Conservation (phyloP, 2,113 vertebrate genomes). For the Camelus bactrianus region DNA sequence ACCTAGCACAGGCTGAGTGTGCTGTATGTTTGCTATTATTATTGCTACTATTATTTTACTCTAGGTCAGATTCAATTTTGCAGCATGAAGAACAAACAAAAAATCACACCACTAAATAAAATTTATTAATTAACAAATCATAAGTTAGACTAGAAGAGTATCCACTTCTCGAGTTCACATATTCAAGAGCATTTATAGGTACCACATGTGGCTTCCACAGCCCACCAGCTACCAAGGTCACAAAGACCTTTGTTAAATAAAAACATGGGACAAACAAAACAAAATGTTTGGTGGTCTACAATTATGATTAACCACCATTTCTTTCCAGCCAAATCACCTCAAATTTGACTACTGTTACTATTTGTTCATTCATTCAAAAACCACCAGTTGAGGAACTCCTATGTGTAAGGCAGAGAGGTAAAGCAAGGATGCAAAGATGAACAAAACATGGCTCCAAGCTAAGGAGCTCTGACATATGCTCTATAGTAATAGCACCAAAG, state of each 20-base stretch:
- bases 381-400: neutral
- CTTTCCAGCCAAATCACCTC: neutral
- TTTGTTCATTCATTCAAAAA: neutral
- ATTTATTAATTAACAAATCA: neutral
- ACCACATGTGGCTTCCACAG: neutral
- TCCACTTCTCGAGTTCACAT: neutral
- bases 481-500: neutral
- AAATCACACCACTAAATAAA: neutral
- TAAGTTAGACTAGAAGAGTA: conserved; percentile 1
- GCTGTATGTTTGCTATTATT: neutral
- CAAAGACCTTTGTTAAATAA: neutral
- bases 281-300: neutral
- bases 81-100: neutral
- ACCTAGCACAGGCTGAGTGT: neutral
- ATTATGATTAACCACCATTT: neutral
- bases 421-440: neutral
- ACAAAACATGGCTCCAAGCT: neutral
- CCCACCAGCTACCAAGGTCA: neutral
- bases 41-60: neutral
- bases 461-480: neutral
- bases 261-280: neutral
- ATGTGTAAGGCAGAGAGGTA: neutral
- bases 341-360: neutral
- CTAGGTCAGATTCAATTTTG: conserved; percentile 34
- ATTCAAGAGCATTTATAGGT: neutral